A percentile compares a stretch with the other conserved stretches of the same genome.
phyloP scores from a whole-genome alignment of 2,888 invertebrate species.

The Cynaeus angustus region DNA sequence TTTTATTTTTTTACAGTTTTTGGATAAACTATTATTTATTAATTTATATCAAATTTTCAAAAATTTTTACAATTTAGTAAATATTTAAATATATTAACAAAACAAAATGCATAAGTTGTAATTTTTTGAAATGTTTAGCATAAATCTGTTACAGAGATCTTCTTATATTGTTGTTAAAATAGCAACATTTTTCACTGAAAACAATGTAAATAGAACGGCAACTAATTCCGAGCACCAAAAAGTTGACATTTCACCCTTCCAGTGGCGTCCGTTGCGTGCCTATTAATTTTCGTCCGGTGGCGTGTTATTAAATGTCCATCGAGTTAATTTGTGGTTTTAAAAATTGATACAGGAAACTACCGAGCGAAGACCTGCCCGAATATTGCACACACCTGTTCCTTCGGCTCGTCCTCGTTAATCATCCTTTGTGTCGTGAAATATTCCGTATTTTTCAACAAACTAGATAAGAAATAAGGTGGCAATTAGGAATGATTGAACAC shows the following conservation, averaged over 20 bases:
- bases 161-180: too few relatives aligned
- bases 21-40: too few relatives aligned
- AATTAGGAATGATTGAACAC: slow-evolving; percentile 55
- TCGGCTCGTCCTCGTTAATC: slow-evolving; percentile 32
- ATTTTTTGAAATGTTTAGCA: too few relatives aligned
- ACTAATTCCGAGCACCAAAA: too few relatives aligned
- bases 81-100: too few relatives aligned
- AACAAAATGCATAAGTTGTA: too few relatives aligned
- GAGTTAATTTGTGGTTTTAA: slow-evolving; percentile 62
- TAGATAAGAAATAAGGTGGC: slow-evolving; percentile 50
- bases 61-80: too few relatives aligned
- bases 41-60: too few relatives aligned
- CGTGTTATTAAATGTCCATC: slow-evolving; percentile 66
- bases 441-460: slow-evolving; percentile 45
- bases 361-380: slow-evolving; percentile 17
- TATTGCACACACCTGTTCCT: slow-evolving; percentile 40
- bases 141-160: too few relatives aligned
- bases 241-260: slow-evolving; percentile 11
- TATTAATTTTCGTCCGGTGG: slow-evolving; percentile 60
- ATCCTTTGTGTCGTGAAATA: slow-evolving; percentile 35
- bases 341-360: slow-evolving; percentile 58
- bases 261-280: slow-evolving; percentile 59
- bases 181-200: too few relatives aligned
- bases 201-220: too few relatives aligned
- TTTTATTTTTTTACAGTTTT: too few relatives aligned